phyloP scores from a whole-genome alignment of 2,113 vertebrate species.

The Dipodomys merriami region DNA sequence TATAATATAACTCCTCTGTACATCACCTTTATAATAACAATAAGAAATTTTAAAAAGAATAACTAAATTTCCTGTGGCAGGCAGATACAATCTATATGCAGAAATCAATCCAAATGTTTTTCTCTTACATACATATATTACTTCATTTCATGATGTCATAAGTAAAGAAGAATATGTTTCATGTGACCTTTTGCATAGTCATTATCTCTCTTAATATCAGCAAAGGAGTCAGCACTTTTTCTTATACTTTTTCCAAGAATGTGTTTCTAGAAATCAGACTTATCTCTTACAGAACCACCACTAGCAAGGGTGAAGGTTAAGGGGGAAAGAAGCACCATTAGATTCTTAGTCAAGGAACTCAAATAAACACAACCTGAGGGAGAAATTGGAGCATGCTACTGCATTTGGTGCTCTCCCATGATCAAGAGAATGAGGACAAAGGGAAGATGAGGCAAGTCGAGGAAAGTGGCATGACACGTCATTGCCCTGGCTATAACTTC shows the following conservation, averaged over 20 bases:
- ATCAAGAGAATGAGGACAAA: background rate
- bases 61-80: background rate
- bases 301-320: background rate
- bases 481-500: background rate
- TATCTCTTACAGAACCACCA: background rate
- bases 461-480: background rate
- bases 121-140: background rate
- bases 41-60: no score
- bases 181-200: background rate
- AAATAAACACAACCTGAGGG: background rate
- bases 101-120: background rate
- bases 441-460: background rate
- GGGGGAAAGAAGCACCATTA: background rate
- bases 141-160: conserved; percentile 10
- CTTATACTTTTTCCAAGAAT: background rate
- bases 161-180: background rate
- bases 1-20: no score
- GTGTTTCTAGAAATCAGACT: background rate
- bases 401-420: background rate
- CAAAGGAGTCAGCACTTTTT: conserved; percentile 1
- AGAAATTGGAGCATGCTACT: background rate
- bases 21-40: no score
- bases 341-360: background rate
- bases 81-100: background rate
- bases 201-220: background rate